phyloP scores from a whole-genome alignment of 2,113 vertebrate species.

The Pollimyrus isidori region DNA sequence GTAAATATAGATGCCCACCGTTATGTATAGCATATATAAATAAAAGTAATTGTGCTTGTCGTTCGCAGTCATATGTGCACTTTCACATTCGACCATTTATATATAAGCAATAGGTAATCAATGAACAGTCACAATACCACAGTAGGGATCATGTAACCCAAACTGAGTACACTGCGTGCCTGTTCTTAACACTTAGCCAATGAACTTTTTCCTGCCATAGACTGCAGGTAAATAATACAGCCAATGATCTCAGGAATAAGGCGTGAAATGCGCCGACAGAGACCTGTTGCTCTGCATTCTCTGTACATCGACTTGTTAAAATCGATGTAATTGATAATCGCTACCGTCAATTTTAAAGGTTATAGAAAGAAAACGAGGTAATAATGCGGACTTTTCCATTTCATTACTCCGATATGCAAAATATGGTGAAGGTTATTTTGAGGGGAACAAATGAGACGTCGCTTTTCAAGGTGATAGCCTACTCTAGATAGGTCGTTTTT shows the following conservation, averaged over 20 bases:
- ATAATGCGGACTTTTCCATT: constrained; percentile 52
- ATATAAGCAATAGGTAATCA: constrained; percentile 60
- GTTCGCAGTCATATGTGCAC: not conserved
- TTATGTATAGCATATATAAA: not conserved
- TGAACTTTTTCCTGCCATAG: not conserved
- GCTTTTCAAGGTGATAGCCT: not conserved
- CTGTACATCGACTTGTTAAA: not conserved
- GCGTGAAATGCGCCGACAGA: not conserved
- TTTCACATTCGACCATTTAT: constrained; percentile 30
- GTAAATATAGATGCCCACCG: not conserved
- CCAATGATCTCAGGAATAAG: not conserved
- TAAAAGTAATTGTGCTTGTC: not conserved
- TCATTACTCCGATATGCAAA: constrained; percentile 36
- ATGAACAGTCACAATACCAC: constrained; percentile 47
- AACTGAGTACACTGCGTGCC: constrained; percentile 54
- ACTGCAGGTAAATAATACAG: not conserved
- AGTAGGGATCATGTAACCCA: constrained; percentile 35
- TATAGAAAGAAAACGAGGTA: constrained; percentile 42
- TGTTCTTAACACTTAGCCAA: constrained; percentile 5
- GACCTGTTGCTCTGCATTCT: not conserved
- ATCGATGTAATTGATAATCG: not conserved
- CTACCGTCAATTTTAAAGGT: constrained; percentile 54
- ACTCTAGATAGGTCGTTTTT: not conserved
- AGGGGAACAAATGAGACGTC: not conserved
- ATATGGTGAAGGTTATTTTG: not conserved